These are phyloP conservation scores for Dolichomitus sp. DNA, from an alignment of 2,888 invertebrate species.

Conservation along the genomic window DNA sequence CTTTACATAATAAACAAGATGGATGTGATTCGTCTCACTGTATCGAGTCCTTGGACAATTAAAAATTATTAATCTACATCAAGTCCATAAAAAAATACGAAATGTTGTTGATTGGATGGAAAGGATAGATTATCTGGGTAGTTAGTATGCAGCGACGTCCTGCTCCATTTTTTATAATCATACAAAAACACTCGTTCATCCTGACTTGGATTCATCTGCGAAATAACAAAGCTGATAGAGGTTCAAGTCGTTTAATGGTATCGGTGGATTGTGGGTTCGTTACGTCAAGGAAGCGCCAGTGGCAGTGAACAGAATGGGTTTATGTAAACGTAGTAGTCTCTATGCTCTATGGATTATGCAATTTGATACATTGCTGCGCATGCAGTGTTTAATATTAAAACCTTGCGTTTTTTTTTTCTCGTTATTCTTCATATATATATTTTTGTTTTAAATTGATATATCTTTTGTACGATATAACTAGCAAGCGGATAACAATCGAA, in stretches of 20 bases:
- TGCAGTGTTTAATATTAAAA: slow-evolving; percentile 79
- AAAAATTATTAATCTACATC: slow-evolving; percentile 56
- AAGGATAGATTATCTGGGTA: slow-evolving; percentile 45
- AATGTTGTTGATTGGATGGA: slow-evolving; percentile 67
- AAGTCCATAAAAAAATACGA: slow-evolving; percentile 70
- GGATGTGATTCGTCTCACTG: slow-evolving; percentile 46
- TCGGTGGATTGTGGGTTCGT: slow-evolving; percentile 65
- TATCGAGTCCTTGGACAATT: slow-evolving; percentile 56
- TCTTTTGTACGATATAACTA: slow-evolving; percentile 74
- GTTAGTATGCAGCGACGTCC: slow-evolving; percentile 25
- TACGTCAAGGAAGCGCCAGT: slow-evolving; percentile 79
- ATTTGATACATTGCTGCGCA: slow-evolving; percentile 84
- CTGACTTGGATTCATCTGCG: slow-evolving; percentile 17
- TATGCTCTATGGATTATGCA: slow-evolving; percentile 81
- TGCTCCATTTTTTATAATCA: slow-evolving; percentile 27
- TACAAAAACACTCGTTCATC: slow-evolving; percentile 34
- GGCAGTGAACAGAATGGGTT: slow-evolving; percentile 83
- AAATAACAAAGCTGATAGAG: not conserved
- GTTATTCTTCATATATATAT: slow-evolving; percentile 74
- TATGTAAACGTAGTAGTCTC: slow-evolving; percentile 71
- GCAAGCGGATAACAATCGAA: slow-evolving; percentile 84
- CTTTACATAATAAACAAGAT: slow-evolving; percentile 44
- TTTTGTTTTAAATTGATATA: slow-evolving; percentile 73
- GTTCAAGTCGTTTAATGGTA: slow-evolving; percentile 10
- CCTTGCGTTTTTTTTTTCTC: slow-evolving; percentile 70